Conservation (phyloP, 2,113 vertebrate species). For the Pogonocichla stellata region DNA sequence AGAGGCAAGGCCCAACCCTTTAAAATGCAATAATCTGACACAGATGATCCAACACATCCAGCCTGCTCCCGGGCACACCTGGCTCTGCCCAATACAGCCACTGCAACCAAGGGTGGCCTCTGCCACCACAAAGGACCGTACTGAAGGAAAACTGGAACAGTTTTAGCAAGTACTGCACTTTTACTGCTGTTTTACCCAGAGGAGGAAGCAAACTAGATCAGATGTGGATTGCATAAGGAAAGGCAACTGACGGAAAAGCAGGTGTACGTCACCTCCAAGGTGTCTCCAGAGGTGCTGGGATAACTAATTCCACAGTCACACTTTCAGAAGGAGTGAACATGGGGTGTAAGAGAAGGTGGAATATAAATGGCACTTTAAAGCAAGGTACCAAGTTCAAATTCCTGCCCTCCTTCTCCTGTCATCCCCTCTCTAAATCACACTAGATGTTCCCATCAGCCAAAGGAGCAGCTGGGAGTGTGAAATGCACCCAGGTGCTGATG, state of each 20-base stretch:
- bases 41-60: background rate
- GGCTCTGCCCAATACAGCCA: background rate
- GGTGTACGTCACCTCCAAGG: background rate
- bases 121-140: background rate
- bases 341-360: background rate
- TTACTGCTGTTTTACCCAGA: background rate
- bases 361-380: background rate
- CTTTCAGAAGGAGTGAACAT: background rate
- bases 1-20: background rate
- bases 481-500: background rate
- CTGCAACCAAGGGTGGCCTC: accelerated
- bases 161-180: background rate
- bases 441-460: background rate
- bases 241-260: background rate
- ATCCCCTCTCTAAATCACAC: background rate
- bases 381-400: background rate
- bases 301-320: background rate
- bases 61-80: accelerated
- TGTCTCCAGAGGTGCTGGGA: background rate
- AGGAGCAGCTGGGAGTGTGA: background rate
- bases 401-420: background rate
- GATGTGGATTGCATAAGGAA: background rate
- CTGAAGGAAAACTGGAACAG: background rate
- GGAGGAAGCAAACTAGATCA: background rate
- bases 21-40: background rate